Evolutionary conservation across 2,888 invertebrate species (phyloP).

Genomic region (Spialia ferax): DNA sequence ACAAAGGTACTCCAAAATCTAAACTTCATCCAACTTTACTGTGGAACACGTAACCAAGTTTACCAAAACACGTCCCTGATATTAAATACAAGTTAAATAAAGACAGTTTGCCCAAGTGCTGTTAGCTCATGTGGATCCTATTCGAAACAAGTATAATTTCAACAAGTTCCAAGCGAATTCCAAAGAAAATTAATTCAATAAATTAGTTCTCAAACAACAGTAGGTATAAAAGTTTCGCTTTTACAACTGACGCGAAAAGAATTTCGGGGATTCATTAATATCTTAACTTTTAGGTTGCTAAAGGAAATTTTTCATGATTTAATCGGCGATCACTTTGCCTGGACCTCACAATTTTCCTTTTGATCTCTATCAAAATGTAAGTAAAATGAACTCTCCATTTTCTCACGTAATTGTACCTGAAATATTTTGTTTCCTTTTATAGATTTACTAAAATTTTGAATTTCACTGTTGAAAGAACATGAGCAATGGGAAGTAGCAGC

Average conservation of each 20-base stretch:
- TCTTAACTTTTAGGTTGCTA: conserved; percentile 47
- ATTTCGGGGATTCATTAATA: conserved; percentile 57
- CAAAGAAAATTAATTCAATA: conserved; percentile 73
- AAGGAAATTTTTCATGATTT: conserved; percentile 32
- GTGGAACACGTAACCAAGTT: conserved; percentile 63
- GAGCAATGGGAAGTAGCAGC: no score
- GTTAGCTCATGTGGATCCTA: conserved; percentile 72
- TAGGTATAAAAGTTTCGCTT: conserved; percentile 58
- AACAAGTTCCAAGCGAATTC: conserved; percentile 67
- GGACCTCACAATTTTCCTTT: neutral
- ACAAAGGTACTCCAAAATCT: conserved; percentile 70
- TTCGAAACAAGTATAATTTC: conserved; percentile 75
- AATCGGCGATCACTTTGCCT: conserved; percentile 17
- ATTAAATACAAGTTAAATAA: conserved; percentile 82
- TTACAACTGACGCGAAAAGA: conserved; percentile 60
- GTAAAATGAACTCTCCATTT: neutral
- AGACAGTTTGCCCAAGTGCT: conserved; percentile 72
- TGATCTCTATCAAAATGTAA: conserved; percentile 5
- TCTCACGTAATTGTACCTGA: neutral
- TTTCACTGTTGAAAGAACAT: no score
- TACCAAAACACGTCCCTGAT: conserved; percentile 74
- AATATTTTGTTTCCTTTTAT: no score
- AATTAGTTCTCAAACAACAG: conserved; percentile 68
- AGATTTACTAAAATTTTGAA: no score
- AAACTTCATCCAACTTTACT: conserved; percentile 65